These are phyloP conservation scores for Himalopsyche kuldschensis DNA, from an alignment of 2,888 invertebrate species.

Conservation along the genomic window DNA sequence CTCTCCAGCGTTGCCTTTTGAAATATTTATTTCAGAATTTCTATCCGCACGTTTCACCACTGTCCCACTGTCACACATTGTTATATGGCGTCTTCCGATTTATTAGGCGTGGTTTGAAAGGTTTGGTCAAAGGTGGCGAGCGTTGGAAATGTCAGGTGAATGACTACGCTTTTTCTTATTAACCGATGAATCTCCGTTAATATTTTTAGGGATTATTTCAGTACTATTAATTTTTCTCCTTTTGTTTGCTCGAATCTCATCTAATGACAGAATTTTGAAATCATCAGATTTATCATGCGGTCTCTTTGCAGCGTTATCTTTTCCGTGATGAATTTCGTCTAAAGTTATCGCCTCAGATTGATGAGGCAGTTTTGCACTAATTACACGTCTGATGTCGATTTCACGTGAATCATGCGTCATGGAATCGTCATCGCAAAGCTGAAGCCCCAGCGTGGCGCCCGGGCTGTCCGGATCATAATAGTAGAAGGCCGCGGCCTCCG, in stretches of 20 bases:
- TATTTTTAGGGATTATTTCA: neutral
- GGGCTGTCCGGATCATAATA: slow-evolving; percentile 58
- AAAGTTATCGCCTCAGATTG: slow-evolving; percentile 58
- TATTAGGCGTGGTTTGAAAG: slow-evolving; percentile 14
- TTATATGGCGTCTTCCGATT: slow-evolving; percentile 22
- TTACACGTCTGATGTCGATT: slow-evolving; percentile 42
- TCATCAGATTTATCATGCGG: slow-evolving; percentile 47
- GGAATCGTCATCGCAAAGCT: slow-evolving; percentile 39
- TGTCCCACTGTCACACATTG: neutral
- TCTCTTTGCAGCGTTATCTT: slow-evolving; percentile 45
- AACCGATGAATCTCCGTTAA: neutral
- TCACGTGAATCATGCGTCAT: neutral
- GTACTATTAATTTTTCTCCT: slow-evolving; percentile 4
- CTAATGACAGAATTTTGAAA: slow-evolving; percentile 57
- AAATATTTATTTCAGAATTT: too few relatives aligned
- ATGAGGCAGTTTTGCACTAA: slow-evolving; percentile 43
- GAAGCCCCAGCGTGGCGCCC: slow-evolving; percentile 40
- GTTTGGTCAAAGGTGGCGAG: slow-evolving; percentile 22
- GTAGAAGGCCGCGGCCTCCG: slow-evolving; percentile 73
- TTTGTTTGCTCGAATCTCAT: slow-evolving; percentile 55
- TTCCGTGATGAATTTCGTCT: slow-evolving; percentile 52
- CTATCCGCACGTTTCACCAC: too few relatives aligned
- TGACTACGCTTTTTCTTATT: neutral
- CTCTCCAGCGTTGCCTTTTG: too few relatives aligned
- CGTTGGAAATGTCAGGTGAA: slow-evolving; percentile 9